A percentile compares a stretch with the other conserved stretches of the same genome.
These are phyloP conservation scores for Bacillus rossius DNA, from an alignment of 1,140 invertebrate species.

Conservation along the genomic window DNA sequence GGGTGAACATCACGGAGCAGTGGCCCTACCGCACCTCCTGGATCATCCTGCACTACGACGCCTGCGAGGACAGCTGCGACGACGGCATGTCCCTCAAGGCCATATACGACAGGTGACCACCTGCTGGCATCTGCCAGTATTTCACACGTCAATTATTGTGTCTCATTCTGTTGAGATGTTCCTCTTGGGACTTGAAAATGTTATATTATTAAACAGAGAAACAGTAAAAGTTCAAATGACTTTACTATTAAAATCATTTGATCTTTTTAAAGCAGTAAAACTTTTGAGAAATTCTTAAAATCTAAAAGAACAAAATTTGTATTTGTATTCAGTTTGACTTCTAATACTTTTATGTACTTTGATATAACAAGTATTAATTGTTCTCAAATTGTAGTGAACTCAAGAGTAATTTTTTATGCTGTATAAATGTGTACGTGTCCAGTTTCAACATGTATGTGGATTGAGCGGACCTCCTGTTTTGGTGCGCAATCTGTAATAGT, in stretches of 20 bases:
- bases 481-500: no score
- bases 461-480: no score
- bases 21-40: conserved; percentile 97
- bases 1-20: conserved; percentile 98
- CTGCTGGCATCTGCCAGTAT: no score
- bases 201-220: background rate
- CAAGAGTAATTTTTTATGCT: no score
- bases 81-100: conserved; percentile 79
- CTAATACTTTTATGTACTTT: no score
- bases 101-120: conserved; percentile 85
- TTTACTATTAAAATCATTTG: background rate
- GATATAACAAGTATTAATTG: background rate
- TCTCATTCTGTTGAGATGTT: background rate
- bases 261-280: background rate
- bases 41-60: conserved; percentile 93
- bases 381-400: no score
- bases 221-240: background rate
- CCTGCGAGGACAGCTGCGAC: conserved; percentile 80
- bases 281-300: background rate
- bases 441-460: no score
- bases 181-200: background rate
- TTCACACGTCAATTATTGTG: background rate
- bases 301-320: no score
- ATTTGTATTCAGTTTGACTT: no score
- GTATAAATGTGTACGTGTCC: no score